Percentiles rank a stretch among this genome's conserved stretches.
Conservation (phyloP, 2,113 vertebrate genomes). For the Hypocryptadius cinnamomeus region DNA sequence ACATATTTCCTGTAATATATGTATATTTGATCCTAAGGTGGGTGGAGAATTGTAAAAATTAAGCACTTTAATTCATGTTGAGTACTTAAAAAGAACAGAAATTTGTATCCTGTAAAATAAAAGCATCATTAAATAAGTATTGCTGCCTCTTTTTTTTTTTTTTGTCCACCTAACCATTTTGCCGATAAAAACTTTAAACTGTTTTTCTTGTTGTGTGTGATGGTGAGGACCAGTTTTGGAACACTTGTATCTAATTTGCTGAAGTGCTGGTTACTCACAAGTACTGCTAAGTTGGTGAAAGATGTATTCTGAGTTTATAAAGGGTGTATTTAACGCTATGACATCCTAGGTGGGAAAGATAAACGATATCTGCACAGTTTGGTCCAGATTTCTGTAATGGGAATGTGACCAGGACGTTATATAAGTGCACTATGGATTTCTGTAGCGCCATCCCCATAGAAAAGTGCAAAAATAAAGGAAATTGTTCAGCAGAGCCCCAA, state of each 20-base stretch:
- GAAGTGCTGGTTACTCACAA: neutral
- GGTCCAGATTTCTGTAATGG: neutral
- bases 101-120: conserved; percentile 80
- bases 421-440: neutral
- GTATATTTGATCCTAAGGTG: conserved; percentile 69
- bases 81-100: conserved; percentile 59
- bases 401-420: neutral
- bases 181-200: neutral
- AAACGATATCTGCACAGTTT: neutral
- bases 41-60: conserved; percentile 67
- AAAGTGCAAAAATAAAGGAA: neutral
- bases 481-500: neutral
- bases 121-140: conserved; percentile 61
- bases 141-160: neutral
- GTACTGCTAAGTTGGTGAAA: neutral
- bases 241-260: neutral
- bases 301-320: neutral
- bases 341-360: neutral
- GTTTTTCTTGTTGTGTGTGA: neutral
- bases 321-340: neutral
- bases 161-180: neutral
- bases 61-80: conserved; percentile 78
- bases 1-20: conserved; percentile 76
- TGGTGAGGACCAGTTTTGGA: neutral
- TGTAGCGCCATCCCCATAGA: accelerated